Evolutionary conservation across 2,113 vertebrate genomes (phyloP).

Genomic region (Microtus richardsoni): DNA sequence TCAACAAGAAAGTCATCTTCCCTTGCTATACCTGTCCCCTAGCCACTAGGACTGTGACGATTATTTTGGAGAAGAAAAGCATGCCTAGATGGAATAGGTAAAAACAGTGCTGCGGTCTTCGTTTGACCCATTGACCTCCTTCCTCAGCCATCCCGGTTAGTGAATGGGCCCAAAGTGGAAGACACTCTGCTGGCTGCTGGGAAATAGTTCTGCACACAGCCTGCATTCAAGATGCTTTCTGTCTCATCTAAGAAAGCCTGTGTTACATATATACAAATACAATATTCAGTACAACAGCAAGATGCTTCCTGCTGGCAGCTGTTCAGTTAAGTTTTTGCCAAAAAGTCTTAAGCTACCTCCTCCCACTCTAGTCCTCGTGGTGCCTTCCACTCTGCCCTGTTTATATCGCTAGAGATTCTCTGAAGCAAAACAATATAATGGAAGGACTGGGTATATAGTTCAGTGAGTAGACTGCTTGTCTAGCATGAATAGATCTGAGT

Average conservation of each 20-base stretch:
- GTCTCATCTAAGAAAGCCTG: neutral
- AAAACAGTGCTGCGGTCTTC: neutral
- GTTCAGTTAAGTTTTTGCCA: neutral
- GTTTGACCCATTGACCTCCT: conserved; percentile 31
- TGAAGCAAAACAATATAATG: conserved; percentile 8
- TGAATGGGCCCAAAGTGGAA: neutral
- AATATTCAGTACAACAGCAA: conserved; percentile 5
- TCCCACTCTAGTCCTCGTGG: neutral
- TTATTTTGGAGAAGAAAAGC: neutral
- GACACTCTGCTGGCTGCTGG: neutral
- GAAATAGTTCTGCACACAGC: neutral
- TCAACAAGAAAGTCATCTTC: conserved; percentile 50
- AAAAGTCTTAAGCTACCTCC: neutral
- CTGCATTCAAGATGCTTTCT: neutral
- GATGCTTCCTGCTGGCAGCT: neutral
- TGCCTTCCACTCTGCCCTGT: neutral
- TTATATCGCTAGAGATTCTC: conserved; percentile 9
- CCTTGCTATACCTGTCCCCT: neutral
- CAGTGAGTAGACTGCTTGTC: neutral
- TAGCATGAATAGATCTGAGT: neutral
- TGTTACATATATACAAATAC: neutral
- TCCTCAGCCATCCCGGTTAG: neutral
- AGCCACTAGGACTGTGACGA: neutral
- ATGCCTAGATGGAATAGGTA: neutral
- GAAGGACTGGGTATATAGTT: neutral